Conservation (phyloP, 1,140 invertebrate species). For the Rhynchophorus ferrugineus region DNA sequence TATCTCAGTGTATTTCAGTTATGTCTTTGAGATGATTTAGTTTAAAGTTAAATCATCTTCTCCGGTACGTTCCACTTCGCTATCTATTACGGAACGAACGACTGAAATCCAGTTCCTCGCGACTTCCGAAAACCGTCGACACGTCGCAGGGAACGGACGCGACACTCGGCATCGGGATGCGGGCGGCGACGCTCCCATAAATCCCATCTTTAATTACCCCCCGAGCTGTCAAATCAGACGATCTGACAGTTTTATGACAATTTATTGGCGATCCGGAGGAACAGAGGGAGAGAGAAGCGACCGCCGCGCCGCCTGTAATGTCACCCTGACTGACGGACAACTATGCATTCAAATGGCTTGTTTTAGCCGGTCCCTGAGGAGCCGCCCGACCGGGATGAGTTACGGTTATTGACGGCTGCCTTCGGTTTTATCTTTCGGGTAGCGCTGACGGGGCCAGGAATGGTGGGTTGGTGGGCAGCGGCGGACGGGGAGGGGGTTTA, state of each 20-base stretch:
- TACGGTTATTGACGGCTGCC: constrained; percentile 23
- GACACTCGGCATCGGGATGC: constrained; percentile 32
- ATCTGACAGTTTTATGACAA: constrained; percentile 63
- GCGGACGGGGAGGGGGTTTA: neutral
- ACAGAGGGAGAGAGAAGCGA: constrained; percentile 41
- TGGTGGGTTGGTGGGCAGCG: neutral
- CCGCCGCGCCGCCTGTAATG: constrained; percentile 47
- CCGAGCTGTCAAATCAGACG: constrained; percentile 57
- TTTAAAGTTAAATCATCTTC: too few species aligned
- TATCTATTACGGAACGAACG: too few species aligned
- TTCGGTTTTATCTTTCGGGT: constrained; percentile 10
- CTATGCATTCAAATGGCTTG: constrained; percentile 62
- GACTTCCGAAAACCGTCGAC: too few species aligned
- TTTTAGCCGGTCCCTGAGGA: constrained; percentile 43
- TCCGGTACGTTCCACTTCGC: too few species aligned
- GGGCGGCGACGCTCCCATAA: constrained; percentile 46
- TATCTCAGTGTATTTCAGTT: too few species aligned
- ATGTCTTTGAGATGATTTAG: too few species aligned
- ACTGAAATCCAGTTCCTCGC: too few species aligned
- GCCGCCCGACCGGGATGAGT: constrained; percentile 18
- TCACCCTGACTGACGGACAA: constrained; percentile 57
- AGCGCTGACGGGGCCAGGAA: neutral
- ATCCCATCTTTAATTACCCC: constrained; percentile 59
- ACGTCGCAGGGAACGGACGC: constrained; percentile 11
- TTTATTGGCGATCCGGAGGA: constrained; percentile 50